Evolutionary conservation across 2,888 invertebrate species (phyloP), one percentile per base, ranked within the genome.

Genomic region (Stenolophus ochropezus): DNA sequence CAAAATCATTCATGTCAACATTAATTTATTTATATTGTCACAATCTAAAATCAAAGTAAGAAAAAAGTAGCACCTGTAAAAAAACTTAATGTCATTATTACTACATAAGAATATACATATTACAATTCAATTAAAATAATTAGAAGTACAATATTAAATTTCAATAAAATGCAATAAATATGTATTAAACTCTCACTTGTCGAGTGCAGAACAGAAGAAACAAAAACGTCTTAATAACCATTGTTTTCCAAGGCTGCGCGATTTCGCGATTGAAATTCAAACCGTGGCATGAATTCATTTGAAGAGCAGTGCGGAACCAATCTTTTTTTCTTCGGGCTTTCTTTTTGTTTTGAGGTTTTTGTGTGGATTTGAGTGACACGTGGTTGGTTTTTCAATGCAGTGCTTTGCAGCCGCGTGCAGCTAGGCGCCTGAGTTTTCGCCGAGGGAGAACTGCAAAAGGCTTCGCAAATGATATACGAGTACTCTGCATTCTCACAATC

Each of bases 231-330:
- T 73, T 73, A 73, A 73, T 73, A 73, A 73, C 49, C 11, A 53
- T 75, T 75, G 75, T 75, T 75, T 25, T 75, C 75, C 51, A 53
- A 53, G 75, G 51, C 75, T 75, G 27, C 25, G 75, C 75, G 53
- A 75, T 75, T 75, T 51, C 53, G 53, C 75, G 75, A 75, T 75
- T 75, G 75, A 75, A 75, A 75, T 75, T 75, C 75, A 53, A 75
- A 75, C 47, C 73, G 23, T 49, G 49, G 49, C 73, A 49, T 47
- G 49, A 73, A 73, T 73, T 73, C 73, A 73, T 73, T 73, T 49
- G 16, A 21, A 73, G 49, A 49, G 20, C 21, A 49, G 47, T 73
- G 73, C 73, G 73, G 73, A 73, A 73, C 73, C 47, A 49, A 71
- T 71, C 47, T 49, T 73, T 73, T 69, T 73, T 73, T 73, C 73